Percentiles rank a stretch among this genome's conserved stretches.
Conservation (phyloP, 2,113 vertebrate genomes). For the Pungitius pungitius region DNA sequence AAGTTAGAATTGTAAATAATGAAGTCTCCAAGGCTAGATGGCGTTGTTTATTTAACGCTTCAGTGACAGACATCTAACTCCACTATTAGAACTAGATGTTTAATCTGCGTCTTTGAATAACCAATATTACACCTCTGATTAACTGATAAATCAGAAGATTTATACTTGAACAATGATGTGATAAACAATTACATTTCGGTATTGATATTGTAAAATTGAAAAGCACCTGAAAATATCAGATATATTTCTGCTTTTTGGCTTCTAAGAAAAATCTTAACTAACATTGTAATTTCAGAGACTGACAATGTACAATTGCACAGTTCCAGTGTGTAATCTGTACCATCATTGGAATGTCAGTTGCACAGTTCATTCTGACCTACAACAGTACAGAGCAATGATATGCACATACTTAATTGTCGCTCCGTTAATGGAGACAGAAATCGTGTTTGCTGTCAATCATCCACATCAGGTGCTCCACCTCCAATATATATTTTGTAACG, state of each 20-base stretch:
- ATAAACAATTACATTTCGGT: neutral
- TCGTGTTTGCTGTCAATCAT: constrained; percentile 37
- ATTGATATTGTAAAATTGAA: neutral
- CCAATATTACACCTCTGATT: neutral
- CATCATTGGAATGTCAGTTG: constrained; percentile 27
- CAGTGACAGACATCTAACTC: neutral
- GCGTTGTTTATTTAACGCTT: neutral
- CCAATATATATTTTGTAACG: constrained; percentile 54
- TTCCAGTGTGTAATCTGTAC: constrained; percentile 28
- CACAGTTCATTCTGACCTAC: constrained; percentile 39
- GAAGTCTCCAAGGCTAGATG: neutral
- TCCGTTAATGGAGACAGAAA: constrained; percentile 45
- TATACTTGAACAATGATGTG: neutral
- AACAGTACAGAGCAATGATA: constrained; percentile 37
- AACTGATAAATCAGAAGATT: neutral
- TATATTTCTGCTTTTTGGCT: neutral
- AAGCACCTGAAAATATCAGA: neutral
- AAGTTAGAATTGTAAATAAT: neutral
- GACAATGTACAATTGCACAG: constrained; percentile 9
- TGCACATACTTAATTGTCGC: constrained; percentile 54
- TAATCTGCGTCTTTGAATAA: neutral
- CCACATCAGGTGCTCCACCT: constrained; percentile 48
- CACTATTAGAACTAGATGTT: neutral
- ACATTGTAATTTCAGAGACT: neutral
- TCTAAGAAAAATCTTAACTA: neutral